Conservation (phyloP, 2,888 invertebrate genomes). For the Sinodicranocentrus sp. region DNA sequence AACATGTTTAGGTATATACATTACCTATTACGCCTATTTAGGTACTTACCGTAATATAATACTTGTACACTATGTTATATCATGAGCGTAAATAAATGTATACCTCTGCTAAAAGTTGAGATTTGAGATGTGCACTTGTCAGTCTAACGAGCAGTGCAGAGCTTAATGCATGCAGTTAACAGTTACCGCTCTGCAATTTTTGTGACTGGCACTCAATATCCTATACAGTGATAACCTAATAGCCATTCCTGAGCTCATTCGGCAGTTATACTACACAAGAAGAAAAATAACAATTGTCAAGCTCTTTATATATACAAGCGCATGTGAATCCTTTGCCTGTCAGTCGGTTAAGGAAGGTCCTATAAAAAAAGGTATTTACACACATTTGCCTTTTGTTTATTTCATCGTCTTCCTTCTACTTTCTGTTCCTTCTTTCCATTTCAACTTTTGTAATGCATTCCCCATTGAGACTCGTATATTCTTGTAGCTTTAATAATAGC, state of each 20-base stretch:
- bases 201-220: constrained; percentile 1
- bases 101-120: too few relatives aligned
- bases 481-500: constrained; percentile 30
- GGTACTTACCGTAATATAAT: too few relatives aligned
- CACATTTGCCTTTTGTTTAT: constrained; percentile 1
- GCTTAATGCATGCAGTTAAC: not conserved
- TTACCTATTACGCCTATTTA: too few relatives aligned
- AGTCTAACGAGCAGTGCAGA: not conserved
- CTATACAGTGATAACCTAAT: too few relatives aligned
- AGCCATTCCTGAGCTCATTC: too few relatives aligned
- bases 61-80: too few relatives aligned
- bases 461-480: not conserved
- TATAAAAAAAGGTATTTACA: constrained; percentile 9
- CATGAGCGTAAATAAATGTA: too few relatives aligned
- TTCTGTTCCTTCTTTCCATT: constrained; percentile 38
- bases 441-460: not conserved
- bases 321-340: not conserved
- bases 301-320: too few relatives aligned
- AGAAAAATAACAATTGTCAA: too few relatives aligned
- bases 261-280: too few relatives aligned
- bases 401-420: constrained; percentile 18
- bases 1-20: too few relatives aligned
- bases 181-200: not conserved
- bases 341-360: too few relatives aligned
- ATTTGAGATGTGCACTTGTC: constrained; percentile 8